Base-by-base conservation (phyloP, 2,797 vertebrate species). In the Bradypus variegatus region DNA sequence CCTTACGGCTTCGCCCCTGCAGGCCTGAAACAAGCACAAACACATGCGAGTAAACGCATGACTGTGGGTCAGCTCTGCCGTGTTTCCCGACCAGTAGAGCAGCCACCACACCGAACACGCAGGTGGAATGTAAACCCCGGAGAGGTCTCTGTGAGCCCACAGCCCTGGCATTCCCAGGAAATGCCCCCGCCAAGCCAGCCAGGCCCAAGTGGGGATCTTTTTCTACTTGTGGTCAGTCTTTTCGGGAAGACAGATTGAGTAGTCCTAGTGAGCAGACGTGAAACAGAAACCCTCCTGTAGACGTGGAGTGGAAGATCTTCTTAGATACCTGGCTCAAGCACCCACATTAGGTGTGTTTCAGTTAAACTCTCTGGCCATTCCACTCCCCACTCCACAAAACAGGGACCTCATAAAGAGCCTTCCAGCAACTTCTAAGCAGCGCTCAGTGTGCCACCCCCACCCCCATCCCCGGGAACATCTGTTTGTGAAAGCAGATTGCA, bases 351-450 rank as follows among this genome's bases (percentile, higher is more conserved):
- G 83, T 93, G 73, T 82, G 95, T 93, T 95, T 94, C 95, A 75
- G 70, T 29, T 10, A 82, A 93, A 95, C 18, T 55, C 67, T 70
- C 75, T 60, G 77, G 83, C 33, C 50, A 5, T 9, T 9, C 60
- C 16, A 6, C 31, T 50, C n/a, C 27, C 0, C 0, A 9, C 6
- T 69, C 86, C 79, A 21, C 88, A 73, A 84, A 92, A 65, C 45
- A 4, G 88, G 95, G 95, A 90, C 96, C 94, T 96, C 92, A 79
- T 91, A 96, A 96, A 95, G 94, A 94, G 95, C 94, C 94, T 96
- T 11, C 38, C 93, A 86, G 96, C 94, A 95, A 95, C 94, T 95
- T 96, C 96, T 93, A 95, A 45, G 94, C 88, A 86, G 89, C 8
- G 94, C 86, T 95, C 93, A 67, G 94, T 78, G 94, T 91, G 90